Conservation (phyloP, 2,797 vertebrate genomes). For the Acipenser transmontanus region DNA sequence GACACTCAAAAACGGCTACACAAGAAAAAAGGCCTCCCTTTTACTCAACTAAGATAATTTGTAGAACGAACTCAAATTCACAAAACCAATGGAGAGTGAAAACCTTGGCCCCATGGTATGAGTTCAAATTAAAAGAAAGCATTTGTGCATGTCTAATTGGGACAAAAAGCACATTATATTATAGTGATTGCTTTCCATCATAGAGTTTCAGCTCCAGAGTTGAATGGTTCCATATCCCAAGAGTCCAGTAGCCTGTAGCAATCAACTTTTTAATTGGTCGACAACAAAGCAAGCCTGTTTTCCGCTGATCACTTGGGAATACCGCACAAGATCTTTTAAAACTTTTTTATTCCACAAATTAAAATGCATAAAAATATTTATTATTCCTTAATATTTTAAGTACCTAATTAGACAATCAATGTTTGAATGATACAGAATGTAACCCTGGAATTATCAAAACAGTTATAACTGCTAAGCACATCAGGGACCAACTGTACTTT, state of each 20-base stretch:
- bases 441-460: no score
- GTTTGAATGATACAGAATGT: no score
- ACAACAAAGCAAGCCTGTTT: conserved; percentile 19
- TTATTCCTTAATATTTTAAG: no score
- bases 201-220: conserved; percentile 8
- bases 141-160: conserved; percentile 8
- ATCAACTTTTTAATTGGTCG: conserved; percentile 16
- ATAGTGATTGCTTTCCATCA: conserved; percentile 1
- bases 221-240: background rate
- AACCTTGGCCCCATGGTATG: background rate
- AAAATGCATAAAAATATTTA: no score
- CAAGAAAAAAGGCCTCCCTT: conserved; percentile 18
- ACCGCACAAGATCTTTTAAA: background rate
- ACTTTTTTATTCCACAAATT: no score
- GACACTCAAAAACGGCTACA: conserved; percentile 37
- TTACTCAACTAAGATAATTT: no score
- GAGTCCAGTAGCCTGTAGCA: conserved; percentile 8
- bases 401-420: no score
- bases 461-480: no score
- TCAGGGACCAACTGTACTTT: no score
- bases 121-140: conserved; percentile 11
- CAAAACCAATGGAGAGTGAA: background rate
- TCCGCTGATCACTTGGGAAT: background rate
- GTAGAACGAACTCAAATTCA: background rate
- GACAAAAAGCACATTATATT: background rate